Evolutionary conservation across 2,797 vertebrate genomes (phyloP), one percentile per base, ranked within the genome.

Genomic region (Muraenolepis orangiensis): DNA sequence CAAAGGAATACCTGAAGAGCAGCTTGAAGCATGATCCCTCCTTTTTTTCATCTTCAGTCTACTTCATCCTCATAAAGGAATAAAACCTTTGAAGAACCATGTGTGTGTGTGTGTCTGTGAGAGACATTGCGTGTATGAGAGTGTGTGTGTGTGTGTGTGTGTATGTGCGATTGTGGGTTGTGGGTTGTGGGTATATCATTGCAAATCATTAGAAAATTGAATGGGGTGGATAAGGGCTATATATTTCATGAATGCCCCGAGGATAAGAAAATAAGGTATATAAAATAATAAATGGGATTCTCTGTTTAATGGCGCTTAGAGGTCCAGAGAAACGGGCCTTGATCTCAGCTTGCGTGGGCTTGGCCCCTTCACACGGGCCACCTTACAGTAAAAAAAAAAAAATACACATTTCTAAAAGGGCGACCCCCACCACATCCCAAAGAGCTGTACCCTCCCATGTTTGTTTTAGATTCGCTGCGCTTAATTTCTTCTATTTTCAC

Each of bases 321-420:
- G 31, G 7, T 72, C 71, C 61, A 46, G 81, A 46, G 75, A 87
- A 83, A 76, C 74, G 68, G 68, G 73, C 74, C 78, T 77, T 81
- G 83, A 87, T 91, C 83, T 84, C 77, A 74, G 79, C 7, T 2
- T 51, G 7, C 6, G 6, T 38, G 1, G 7, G 4, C 4, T 57
- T 2, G 14, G 76, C 81, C 81, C 4, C 20, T 61, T 28, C 57
- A 23, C 4, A 2, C 29, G 81, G 72, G 66, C 73, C 16, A 75
- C 77, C 80, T 89, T 87, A 87, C 76, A 87, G 77, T 80, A 76
- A 16, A 51, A 18, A 51, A 51, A 51, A 20, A n/a, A n/a, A 80
- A 81, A 87, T 73, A 80, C 80, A 75, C 76, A 82, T 88, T 81
- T 85, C 71, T 85, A 81, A 88, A 88, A 85, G 85, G 74, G 13